Evolutionary conservation across 2,113 vertebrate genomes (phyloP).

Genomic region (Rhineura floridana): DNA sequence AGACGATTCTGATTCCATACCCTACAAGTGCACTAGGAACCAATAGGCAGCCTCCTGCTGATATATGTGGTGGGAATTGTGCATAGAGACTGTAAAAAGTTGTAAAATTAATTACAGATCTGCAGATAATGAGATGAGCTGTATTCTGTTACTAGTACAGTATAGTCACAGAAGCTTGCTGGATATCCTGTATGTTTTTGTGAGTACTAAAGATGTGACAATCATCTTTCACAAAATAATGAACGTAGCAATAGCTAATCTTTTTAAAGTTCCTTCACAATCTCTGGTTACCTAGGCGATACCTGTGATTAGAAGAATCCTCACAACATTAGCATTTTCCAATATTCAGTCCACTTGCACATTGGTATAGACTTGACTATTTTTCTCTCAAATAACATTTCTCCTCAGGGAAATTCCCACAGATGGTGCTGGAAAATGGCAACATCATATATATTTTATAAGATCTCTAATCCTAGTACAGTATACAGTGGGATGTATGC

Average conservation of each 20-base stretch:
- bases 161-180: not conserved
- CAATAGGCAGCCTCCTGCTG: not conserved
- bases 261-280: slow-evolving; percentile 17
- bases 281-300: slow-evolving; percentile 18
- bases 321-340: slow-evolving; percentile 15
- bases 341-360: slow-evolving; percentile 3
- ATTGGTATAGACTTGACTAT: slow-evolving; percentile 3
- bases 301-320: slow-evolving; percentile 27
- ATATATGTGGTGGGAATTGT: not conserved
- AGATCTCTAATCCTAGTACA: not conserved
- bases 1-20: not conserved
- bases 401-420: slow-evolving; percentile 5
- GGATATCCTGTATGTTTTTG: slow-evolving; percentile 4
- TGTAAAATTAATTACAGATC: not conserved
- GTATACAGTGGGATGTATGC: not conserved
- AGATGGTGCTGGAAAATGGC: not conserved
- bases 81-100: not conserved
- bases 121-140: not conserved
- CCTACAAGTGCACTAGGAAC: not conserved
- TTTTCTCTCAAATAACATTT: not conserved
- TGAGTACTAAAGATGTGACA: slow-evolving; percentile 25
- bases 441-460: not conserved
- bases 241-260: not conserved
- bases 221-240: slow-evolving; percentile 28
- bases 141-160: not conserved